Base-by-base conservation (phyloP, 2,888 invertebrate genomes). In the Merodon equestris region DNA sequence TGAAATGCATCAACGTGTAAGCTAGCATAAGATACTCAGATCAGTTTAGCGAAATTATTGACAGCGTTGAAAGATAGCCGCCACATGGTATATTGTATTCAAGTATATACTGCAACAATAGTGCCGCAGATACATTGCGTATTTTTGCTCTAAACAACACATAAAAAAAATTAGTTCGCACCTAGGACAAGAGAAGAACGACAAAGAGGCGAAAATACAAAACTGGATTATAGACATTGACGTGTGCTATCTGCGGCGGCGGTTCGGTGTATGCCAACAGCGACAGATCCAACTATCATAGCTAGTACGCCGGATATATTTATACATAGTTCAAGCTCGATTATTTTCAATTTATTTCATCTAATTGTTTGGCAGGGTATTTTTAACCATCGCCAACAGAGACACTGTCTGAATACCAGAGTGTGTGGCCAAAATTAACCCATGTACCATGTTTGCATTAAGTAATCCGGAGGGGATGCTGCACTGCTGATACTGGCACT, bases 261-360 rank as follows among this genome's bases (percentile, higher is more conserved):
- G n/a, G n/a, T n/a, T n/a, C n/a, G n/a, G 18, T 12, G 18, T 13
- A 19, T n/a, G 13, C 14, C 27, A 50, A 14, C 50, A 34, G 5
- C 34, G 27, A 18, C 14, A 56, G 13, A 40, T 19, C 48, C 51
- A 18, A 42, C 38, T 14, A 42, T 58, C 40, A 27, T 27, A 27
- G 27, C 27, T 27, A 27, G 27, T 27, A 27, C 54, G 15, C 66
- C 44, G 7, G 51, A 44, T 74, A n/a, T n/a, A 64, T 70, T 73
- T 73, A 63, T 73, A 79, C 68, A 60, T 58, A 60, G 79, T 79
- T 79, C 68, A 73, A 79, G 79, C 79, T 64, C 70, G 79, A 79
- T 74, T 79, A 79, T 79, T 74, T 79, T 74, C 64, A 79, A 74
- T 79, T 79, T 79, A 74, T 79, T 79, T 74, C 54, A 70, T 79